These are phyloP conservation scores for Sebastes vulpes DNA, from an alignment of 2,797 vertebrate species.

Conservation along the genomic window DNA sequence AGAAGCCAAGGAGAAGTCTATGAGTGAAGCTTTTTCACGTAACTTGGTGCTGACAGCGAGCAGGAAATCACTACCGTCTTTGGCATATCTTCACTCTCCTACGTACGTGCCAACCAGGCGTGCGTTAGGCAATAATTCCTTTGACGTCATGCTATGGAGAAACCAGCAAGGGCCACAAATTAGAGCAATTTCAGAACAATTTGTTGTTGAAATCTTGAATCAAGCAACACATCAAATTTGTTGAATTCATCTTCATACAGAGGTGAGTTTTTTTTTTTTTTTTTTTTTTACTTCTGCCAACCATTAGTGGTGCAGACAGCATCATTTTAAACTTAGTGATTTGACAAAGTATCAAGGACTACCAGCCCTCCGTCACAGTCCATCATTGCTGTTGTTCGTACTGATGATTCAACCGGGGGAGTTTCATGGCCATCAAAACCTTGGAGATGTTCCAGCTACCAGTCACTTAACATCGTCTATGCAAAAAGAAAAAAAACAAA, in stretches of 20 bases:
- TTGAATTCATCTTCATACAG: neutral
- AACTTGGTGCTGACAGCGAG: neutral
- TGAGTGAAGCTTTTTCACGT: neutral
- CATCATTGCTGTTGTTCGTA: neutral
- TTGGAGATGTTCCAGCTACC: slow-evolving; percentile 10
- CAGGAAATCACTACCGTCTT: neutral
- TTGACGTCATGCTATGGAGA: neutral
- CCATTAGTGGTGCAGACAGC: neutral
- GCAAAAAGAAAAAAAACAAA: neutral
- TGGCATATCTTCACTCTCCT: neutral
- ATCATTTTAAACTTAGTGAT: neutral
- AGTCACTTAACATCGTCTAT: neutral
- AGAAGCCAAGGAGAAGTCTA: neutral
- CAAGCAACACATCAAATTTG: neutral
- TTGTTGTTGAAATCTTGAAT: neutral
- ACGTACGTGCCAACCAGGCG: neutral
- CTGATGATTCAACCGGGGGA: neutral
- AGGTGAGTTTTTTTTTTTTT: too few relatives aligned
- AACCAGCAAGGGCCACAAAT: neutral
- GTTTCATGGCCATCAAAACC: slow-evolving; percentile 8
- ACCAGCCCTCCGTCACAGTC: neutral
- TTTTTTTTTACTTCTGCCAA: neutral
- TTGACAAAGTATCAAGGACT: slow-evolving; percentile 3
- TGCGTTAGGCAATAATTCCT: neutral
- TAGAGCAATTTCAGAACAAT: neutral